phyloP scores from a whole-genome alignment of 2,797 vertebrate genomes.

The Helicolenus hilgendorfi region DNA sequence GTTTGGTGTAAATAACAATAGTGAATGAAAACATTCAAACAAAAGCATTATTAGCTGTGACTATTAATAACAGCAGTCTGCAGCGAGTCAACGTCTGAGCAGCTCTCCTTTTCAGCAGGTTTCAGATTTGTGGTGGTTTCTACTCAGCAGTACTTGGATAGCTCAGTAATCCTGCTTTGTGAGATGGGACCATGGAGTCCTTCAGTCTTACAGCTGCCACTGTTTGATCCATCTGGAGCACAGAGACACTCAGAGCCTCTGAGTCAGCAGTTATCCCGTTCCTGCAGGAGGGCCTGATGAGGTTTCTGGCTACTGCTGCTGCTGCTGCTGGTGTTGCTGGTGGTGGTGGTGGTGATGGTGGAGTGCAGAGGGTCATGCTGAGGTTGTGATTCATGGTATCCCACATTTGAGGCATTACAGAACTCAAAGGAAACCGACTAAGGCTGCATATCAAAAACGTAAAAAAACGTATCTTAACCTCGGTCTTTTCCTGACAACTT shows the following conservation, averaged over 20 bases:
- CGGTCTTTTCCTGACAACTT: no score
- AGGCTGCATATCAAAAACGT: not conserved
- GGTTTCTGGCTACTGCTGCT: not conserved
- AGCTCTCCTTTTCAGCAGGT: not conserved
- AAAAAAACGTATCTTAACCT: no score
- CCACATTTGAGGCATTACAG: not conserved
- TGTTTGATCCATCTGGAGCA: conserved; percentile 14
- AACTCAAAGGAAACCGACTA: not conserved
- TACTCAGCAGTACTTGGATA: not conserved
- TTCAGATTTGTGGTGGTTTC: not conserved
- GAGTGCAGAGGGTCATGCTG: not conserved
- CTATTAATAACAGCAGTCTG: not conserved
- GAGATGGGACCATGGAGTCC: not conserved
- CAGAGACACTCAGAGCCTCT: conserved; percentile 9
- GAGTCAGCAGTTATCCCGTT: conserved; percentile 28
- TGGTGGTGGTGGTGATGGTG: not conserved
- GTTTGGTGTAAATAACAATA: not conserved
- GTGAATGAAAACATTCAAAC: not conserved
- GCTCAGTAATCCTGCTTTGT: not conserved
- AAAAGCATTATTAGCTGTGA: not conserved
- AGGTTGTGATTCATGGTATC: not conserved
- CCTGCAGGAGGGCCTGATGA: not conserved
- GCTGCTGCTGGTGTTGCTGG: no score
- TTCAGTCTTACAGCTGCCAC: not conserved
- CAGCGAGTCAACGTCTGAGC: not conserved